phyloP scores from a whole-genome alignment of 2,888 invertebrate genomes.

The Pelosia muscerda region DNA sequence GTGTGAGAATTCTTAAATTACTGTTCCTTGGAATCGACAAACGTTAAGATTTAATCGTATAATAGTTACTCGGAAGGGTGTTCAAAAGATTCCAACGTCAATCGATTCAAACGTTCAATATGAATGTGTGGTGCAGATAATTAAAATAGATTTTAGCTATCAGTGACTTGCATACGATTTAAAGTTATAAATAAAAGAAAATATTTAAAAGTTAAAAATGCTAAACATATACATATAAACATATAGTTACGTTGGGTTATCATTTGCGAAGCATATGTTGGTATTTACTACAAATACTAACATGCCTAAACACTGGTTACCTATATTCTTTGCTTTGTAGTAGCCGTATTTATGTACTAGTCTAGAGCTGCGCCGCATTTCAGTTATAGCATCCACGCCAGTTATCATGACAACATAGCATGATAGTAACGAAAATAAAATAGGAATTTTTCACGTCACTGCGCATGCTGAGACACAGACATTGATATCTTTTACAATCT shows the following conservation, averaged over 20 bases:
- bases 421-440: neutral
- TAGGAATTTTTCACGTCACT: neutral
- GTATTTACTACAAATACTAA: neutral
- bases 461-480: no score
- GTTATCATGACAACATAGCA: neutral
- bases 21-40: slow-evolving; percentile 39
- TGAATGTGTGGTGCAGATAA: neutral
- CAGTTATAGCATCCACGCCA: neutral
- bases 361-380: neutral
- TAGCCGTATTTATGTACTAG: neutral
- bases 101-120: neutral
- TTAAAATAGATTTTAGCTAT: neutral
- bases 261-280: neutral
- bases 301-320: neutral
- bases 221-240: no score
- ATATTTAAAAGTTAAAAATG: neutral
- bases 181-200: neutral
- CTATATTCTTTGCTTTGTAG: neutral
- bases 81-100: neutral
- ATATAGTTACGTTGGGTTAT: neutral
- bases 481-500: no score
- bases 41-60: slow-evolving; percentile 4
- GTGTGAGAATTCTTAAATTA: slow-evolving; percentile 34
- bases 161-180: neutral
- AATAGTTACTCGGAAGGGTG: slow-evolving; percentile 10